Conservation (phyloP, 2,888 invertebrate species). For the Synergus laeviventris region DNA sequence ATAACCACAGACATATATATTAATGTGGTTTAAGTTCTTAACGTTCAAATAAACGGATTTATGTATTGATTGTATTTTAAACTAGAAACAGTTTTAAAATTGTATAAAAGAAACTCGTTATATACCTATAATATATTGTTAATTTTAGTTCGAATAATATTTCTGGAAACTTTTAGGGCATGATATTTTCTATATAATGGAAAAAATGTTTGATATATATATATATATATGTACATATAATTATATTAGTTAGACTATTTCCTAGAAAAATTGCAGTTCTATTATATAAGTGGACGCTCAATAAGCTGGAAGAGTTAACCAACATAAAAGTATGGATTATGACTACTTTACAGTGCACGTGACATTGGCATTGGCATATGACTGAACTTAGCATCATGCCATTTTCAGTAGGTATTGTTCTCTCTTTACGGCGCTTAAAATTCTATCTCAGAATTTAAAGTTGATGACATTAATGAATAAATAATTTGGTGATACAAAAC, state of each 20-base stretch:
- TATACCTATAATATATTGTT: too few species aligned
- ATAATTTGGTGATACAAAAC: neutral
- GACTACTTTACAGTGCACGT: constrained; percentile 17
- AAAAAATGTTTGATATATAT: neutral
- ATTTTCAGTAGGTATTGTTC: constrained; percentile 23
- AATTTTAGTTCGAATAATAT: too few species aligned
- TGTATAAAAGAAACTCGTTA: too few species aligned
- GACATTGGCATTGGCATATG: constrained; percentile 26
- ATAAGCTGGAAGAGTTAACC: neutral
- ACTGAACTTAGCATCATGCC: neutral
- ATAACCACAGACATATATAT: too few species aligned
- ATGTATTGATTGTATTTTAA: too few species aligned
- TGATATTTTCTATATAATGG: neutral
- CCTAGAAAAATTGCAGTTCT: neutral
- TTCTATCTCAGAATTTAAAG: neutral
- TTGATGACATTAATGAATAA: neutral
- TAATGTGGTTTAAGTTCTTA: too few species aligned
- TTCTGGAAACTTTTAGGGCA: too few species aligned
- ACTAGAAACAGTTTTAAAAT: too few species aligned
- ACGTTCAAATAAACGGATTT: too few species aligned
- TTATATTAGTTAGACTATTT: neutral
- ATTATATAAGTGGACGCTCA: neutral
- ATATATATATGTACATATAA: neutral
- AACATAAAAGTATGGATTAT: constrained; percentile 11
- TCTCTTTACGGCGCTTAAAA: neutral